Conservation (phyloP, 2,797 vertebrate species). For the Atherinosoma microstoma region DNA sequence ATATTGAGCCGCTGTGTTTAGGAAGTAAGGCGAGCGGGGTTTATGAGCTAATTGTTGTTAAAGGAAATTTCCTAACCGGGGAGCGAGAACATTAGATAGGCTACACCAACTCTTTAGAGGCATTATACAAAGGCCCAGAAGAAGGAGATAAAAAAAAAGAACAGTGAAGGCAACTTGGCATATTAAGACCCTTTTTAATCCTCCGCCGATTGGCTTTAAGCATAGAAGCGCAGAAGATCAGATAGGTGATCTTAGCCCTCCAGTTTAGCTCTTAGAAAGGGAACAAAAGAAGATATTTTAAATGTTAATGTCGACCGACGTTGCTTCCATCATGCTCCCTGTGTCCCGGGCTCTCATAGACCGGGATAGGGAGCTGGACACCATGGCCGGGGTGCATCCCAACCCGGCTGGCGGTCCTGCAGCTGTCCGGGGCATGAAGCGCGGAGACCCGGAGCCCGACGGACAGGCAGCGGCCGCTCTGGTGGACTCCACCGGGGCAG, state of each 20-base stretch:
- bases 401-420: slow-evolving; percentile 72
- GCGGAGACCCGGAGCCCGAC: slow-evolving; percentile 86
- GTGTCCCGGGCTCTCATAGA: slow-evolving; percentile 86
- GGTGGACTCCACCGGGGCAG: slow-evolving; percentile 80
- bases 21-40: not conserved
- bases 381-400: slow-evolving; percentile 79
- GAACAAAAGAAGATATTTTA: slow-evolving; percentile 65
- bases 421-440: slow-evolving; percentile 83
- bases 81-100: slow-evolving; percentile 35
- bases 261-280: slow-evolving; percentile 44
- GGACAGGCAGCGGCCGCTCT: slow-evolving; percentile 78
- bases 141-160: not conserved
- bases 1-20: slow-evolving; percentile 22
- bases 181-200: slow-evolving; percentile 15
- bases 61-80: slow-evolving; percentile 5
- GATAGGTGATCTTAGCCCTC: not conserved
- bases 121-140: slow-evolving; percentile 59
- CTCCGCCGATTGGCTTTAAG: slow-evolving; percentile 27
- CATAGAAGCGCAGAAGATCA: slow-evolving; percentile 38
- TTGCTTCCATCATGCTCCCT: slow-evolving; percentile 88
- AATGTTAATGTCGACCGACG: slow-evolving; percentile 91
- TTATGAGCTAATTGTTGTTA: slow-evolving; percentile 4
- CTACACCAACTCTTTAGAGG: slow-evolving; percentile 48
- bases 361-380: slow-evolving; percentile 86
- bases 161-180: slow-evolving; percentile 25